Base-by-base conservation (phyloP, 2,113 vertebrate genomes). In the Promerops cafer region DNA sequence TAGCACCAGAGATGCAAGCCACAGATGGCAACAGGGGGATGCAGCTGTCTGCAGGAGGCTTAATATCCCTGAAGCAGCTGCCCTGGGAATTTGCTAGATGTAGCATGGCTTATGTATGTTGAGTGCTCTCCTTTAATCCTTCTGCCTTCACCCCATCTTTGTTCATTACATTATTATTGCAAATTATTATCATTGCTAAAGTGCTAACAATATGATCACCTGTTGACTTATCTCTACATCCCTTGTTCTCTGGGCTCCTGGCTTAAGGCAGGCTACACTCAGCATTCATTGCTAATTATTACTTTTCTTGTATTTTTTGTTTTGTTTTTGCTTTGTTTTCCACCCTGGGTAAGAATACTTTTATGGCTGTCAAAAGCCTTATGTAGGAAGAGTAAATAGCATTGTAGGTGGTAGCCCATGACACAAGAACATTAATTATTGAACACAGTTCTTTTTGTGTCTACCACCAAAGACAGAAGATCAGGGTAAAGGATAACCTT, bases 31-130 rank as follows among this genome's bases (percentile, higher is more conserved):
- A 64, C 83, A 86, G 71, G 83, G 86, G 65, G 63, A 44, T 82
- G 78, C 96, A 97, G 93, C 91, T 96, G 95, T 94, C 93, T 86
- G 28, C 69, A 35, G 45, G 64, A 81, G 86, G 93, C 87, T 97
- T 96, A 92, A 79, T 53, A 81, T 85, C 91, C 81, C 85, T 78
- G 88, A 81, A 83, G 88, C 94, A 97, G 93, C 95, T 97, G 94
- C 76, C 59, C 57, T 56, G 71, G 94, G 96, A 95, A 96, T 96
- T 95, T 95, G 90, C 88, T 94, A 85, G 82, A 87, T 64, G 68
- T 59, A 87, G 35, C 80, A 80, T 45, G 77, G 87, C 89, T 91
- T 96, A 95, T 65, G 59, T 60, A 75, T 75, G 39, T 77, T 70
- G 69, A 90, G 65, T 37, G 66, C 23, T 70, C 54, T 52, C 52